These are phyloP conservation scores for Willowsia nigromaculata DNA, from an alignment of 2,888 invertebrate species.

Conservation along the genomic window DNA sequence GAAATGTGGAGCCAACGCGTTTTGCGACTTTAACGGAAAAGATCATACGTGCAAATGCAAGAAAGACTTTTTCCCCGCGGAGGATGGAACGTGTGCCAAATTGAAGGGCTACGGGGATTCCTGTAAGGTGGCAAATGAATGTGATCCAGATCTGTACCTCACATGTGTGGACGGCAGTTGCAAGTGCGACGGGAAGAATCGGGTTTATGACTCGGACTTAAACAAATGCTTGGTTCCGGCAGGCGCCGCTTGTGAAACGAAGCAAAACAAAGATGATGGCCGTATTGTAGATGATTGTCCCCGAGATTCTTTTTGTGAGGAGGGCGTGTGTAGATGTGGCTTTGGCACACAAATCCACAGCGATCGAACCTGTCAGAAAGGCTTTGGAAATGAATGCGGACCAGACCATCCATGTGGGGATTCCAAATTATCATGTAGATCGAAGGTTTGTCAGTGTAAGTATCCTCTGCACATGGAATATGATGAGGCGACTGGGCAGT, in stretches of 20 bases:
- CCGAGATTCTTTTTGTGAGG: slow-evolving; percentile 58
- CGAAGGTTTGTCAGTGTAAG: slow-evolving; percentile 72
- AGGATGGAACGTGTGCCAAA: slow-evolving; percentile 69
- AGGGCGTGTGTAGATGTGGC: slow-evolving; percentile 68
- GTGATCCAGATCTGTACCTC: slow-evolving; percentile 68
- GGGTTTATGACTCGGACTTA: slow-evolving; percentile 49
- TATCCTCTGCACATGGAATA: slow-evolving; percentile 72
- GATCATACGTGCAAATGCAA: slow-evolving; percentile 71
- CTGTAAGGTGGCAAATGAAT: slow-evolving; percentile 68
- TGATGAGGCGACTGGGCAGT: slow-evolving; percentile 61
- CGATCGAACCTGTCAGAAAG: slow-evolving; percentile 55
- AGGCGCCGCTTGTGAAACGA: slow-evolving; percentile 50
- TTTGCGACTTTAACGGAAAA: slow-evolving; percentile 69
- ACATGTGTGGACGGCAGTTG: slow-evolving; percentile 61
- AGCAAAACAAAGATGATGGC: slow-evolving; percentile 68
- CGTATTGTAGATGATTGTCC: slow-evolving; percentile 73
- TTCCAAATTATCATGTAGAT: slow-evolving; percentile 67
- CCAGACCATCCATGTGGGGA: slow-evolving; percentile 74
- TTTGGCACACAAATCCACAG: slow-evolving; percentile 67
- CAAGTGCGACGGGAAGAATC: slow-evolving; percentile 14
- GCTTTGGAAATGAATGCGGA: slow-evolving; percentile 65
- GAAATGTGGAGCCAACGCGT: slow-evolving; percentile 70
- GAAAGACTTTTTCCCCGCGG: slow-evolving; percentile 67
- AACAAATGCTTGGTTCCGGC: slow-evolving; percentile 71
- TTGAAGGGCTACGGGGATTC: slow-evolving; percentile 69